Evolutionary conservation across 2,888 invertebrate genomes (phyloP).

Genomic region (Idaea aversata): DNA sequence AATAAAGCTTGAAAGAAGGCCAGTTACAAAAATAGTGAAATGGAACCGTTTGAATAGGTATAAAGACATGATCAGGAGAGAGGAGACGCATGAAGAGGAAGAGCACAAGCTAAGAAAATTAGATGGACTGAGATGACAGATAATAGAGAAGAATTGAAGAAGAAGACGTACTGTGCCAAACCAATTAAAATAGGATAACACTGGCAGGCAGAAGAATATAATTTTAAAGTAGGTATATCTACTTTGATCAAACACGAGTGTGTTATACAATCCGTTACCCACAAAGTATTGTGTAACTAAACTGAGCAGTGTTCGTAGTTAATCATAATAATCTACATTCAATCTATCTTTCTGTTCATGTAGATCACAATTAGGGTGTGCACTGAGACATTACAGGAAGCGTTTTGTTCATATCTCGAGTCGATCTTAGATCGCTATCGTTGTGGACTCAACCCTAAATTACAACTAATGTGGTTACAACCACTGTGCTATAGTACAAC

Average conservation of each 20-base stretch:
- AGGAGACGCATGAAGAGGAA: too few species aligned
- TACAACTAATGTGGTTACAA: slow-evolving; percentile 29
- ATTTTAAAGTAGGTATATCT: not conserved
- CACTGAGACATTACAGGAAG: slow-evolving; percentile 62
- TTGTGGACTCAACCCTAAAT: slow-evolving; percentile 48
- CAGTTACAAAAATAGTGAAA: too few species aligned
- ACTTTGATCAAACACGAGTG: not conserved
- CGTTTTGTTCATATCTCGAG: slow-evolving; percentile 66
- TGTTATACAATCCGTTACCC: not conserved
- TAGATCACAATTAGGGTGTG: slow-evolving; percentile 72
- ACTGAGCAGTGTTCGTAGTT: slow-evolving; percentile 35
- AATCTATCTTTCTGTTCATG: slow-evolving; percentile 58
- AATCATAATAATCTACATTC: slow-evolving; percentile 66
- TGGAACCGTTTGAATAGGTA: too few species aligned
- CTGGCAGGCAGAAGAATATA: too few species aligned
- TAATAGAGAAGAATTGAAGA: too few species aligned
- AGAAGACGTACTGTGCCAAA: too few species aligned
- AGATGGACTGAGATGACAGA: too few species aligned
- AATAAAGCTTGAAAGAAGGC: too few species aligned
- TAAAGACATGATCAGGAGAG: too few species aligned
- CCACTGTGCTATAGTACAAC: too few species aligned
- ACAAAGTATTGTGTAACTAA: not conserved
- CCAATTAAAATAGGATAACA: too few species aligned
- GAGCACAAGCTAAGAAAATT: too few species aligned
- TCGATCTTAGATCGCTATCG: slow-evolving; percentile 50